These are phyloP conservation scores for Burhinus bistriatus DNA, from an alignment of 2,113 vertebrate species.

Conservation along the genomic window DNA sequence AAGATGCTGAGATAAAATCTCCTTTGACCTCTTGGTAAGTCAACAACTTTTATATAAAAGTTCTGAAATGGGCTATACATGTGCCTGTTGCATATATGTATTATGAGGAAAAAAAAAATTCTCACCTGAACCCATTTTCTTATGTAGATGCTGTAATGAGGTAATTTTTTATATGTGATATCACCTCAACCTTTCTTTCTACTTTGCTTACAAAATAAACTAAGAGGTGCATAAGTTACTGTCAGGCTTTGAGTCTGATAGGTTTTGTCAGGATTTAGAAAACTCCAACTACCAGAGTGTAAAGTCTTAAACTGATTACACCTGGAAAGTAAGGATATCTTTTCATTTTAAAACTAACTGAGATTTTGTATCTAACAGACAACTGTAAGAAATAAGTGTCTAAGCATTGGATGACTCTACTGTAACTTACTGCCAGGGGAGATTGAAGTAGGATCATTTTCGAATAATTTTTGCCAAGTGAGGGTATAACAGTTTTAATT, in stretches of 20 bases:
- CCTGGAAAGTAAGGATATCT: not conserved
- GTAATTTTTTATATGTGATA: not conserved
- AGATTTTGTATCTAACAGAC: not conserved
- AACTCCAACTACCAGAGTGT: not conserved
- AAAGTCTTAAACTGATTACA: not conserved
- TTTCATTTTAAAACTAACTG: not conserved
- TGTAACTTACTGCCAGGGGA: not conserved
- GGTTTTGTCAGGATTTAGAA: not conserved
- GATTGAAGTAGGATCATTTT: not conserved
- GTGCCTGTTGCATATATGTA: not conserved
- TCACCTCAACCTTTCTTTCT: not conserved
- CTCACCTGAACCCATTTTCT: not conserved
- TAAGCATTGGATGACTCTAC: not conserved
- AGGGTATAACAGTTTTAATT: not conserved
- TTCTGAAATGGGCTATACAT: not conserved
- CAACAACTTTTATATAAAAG: not conserved
- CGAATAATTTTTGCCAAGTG: not conserved
- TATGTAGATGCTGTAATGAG: not conserved
- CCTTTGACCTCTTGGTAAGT: not conserved
- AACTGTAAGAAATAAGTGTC: not conserved
- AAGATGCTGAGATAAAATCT: not conserved
- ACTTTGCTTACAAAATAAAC: not conserved
- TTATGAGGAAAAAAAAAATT: not conserved
- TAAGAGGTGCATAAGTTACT: not conserved
- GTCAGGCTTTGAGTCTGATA: not conserved